Evolutionary conservation across 35 echinoderm and acorn worm genomes (phyloP), one percentile per base, ranked within the genome.

Genomic region (Antedon bifida): DNA sequence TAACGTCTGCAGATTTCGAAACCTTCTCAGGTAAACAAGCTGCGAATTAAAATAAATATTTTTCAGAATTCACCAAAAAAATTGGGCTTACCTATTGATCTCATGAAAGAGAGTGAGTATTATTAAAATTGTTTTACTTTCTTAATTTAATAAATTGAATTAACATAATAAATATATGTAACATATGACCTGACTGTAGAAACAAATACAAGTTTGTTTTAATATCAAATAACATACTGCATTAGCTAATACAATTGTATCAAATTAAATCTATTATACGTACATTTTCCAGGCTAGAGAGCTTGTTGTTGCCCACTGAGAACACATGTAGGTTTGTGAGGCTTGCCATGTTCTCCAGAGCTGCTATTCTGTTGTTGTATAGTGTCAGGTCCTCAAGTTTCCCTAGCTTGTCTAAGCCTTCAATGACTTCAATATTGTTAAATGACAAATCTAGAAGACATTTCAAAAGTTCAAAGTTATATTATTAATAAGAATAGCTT

Each of bases 401-500:
- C 28, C 34, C 81, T 8, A 99, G 86, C 29, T 86, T 81, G 29
- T 92, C 91, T 21, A 99, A 73, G 35, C 90, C 90, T 30, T 99
- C 94, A 42, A 99, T 90, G 31, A 99, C 94, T 83, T 99, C 94
- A 77, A 99, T 99, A 79, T 99, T 99, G 82, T 99, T 99, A 81
- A 99, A 99, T 17, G 94, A 99, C n/a, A 99, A 74, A 85, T 99
- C 94, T 99, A 75, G 10, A 36, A 31, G 38, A 34, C n/a, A n/a
- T n/a, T n/a, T n/a, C n/a, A 84, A 80, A 74, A 35, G 38, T 42
- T 7, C 5, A n/a, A n/a, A n/a, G n/a, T n/a, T n/a, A n/a, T n/a
- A n/a, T n/a, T n/a, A n/a, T n/a, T n/a, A n/a, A n/a, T n/a, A n/a
- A n/a, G n/a, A n/a, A n/a, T n/a, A n/a, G n/a, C n/a, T n/a, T n/a